phyloP scores from a whole-genome alignment of 2,888 invertebrate genomes.

The Chymomyza procnemis region DNA sequence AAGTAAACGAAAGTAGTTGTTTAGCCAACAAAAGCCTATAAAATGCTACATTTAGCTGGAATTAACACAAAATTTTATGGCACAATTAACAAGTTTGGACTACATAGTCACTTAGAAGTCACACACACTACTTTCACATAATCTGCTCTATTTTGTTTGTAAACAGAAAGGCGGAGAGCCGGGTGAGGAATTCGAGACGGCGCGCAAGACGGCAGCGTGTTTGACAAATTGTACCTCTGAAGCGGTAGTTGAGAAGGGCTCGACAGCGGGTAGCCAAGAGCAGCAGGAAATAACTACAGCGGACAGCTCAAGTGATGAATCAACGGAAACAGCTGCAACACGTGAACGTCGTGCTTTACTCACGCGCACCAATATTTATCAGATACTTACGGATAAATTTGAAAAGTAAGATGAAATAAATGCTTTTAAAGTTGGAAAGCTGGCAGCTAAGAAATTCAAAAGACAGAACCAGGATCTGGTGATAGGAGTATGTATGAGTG shows the following conservation, averaged over 20 bases:
- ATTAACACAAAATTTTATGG: slow-evolving; percentile 45
- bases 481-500: no score
- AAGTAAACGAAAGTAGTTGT: slow-evolving; percentile 39
- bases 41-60: slow-evolving; percentile 36
- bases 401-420: slow-evolving; percentile 42
- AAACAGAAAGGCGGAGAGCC: slow-evolving; percentile 8
- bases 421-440: no score
- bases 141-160: background rate
- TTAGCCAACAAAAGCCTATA: slow-evolving; percentile 23
- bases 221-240: background rate
- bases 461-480: no score
- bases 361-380: slow-evolving; percentile 63
- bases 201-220: background rate
- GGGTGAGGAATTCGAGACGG: slow-evolving; percentile 11
- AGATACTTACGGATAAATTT: slow-evolving; percentile 60
- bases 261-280: background rate
- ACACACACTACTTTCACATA: background rate
- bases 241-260: background rate
- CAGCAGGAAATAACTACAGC: background rate
- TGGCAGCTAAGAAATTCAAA: no score
- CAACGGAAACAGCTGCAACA: background rate
- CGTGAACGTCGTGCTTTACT: slow-evolving; percentile 50
- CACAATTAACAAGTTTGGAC: slow-evolving; percentile 52
- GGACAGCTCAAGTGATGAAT: background rate
- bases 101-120: background rate